These are phyloP conservation scores for Amblyjoppa fuscipennis DNA, from an alignment of 2,888 invertebrate species.

Conservation along the genomic window DNA sequence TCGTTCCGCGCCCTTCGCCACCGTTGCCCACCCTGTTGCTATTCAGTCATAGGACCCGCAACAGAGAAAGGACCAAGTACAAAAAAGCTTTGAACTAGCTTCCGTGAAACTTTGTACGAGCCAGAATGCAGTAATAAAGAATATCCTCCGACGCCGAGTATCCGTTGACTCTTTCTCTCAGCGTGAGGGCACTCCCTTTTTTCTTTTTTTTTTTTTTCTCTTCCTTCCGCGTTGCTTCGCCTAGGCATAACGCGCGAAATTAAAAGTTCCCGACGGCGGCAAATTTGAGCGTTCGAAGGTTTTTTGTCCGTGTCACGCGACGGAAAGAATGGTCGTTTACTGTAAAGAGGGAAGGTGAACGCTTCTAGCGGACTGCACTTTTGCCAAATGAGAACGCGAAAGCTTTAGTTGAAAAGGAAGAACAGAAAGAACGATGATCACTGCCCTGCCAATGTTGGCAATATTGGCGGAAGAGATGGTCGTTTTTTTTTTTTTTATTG, in stretches of 20 bases:
- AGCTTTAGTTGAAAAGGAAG: not conserved
- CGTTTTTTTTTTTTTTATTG: too few species aligned
- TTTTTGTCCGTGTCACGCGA: conserved; percentile 16
- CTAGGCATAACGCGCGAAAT: conserved; percentile 64
- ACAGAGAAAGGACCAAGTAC: conserved; percentile 22
- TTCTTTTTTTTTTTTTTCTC: not conserved
- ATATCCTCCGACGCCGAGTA: conserved; percentile 58
- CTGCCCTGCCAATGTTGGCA: too few species aligned
- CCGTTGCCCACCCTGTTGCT: conserved; percentile 49
- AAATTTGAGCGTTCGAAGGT: conserved; percentile 39
- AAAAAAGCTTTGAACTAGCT: conserved; percentile 61
- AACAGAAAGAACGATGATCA: too few species aligned
- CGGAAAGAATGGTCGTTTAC: conserved; percentile 37
- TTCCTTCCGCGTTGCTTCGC: conserved; percentile 27
- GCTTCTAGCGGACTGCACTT: not conserved
- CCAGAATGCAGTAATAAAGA: conserved; percentile 68
- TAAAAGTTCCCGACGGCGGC: conserved; percentile 64
- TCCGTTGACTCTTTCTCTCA: conserved; percentile 40
- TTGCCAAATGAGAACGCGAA: not conserved
- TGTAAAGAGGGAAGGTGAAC: conserved; percentile 13
- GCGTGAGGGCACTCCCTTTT: conserved; percentile 4
- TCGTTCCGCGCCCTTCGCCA: conserved; percentile 56
- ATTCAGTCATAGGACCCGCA: conserved; percentile 30
- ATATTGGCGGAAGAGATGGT: too few species aligned
- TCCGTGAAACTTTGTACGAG: conserved; percentile 67